Conservation (phyloP, 2,797 vertebrate genomes). For the Merluccius polli region DNA sequence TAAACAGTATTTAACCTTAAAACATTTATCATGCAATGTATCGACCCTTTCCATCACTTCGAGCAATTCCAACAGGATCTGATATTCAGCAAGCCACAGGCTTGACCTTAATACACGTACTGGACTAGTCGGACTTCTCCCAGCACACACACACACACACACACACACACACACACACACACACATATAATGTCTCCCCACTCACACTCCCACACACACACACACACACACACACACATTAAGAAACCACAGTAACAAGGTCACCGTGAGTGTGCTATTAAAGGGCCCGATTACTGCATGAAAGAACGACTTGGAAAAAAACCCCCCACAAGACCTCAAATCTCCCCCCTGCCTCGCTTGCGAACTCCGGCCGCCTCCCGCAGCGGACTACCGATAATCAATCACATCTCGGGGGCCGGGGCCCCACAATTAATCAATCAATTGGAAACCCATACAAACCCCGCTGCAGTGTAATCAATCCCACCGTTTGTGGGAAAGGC, state of each 20-base stretch:
- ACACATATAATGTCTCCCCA: constrained; percentile 46
- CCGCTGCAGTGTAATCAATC: constrained; percentile 58
- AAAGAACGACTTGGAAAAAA: no score
- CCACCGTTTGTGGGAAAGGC: constrained; percentile 40
- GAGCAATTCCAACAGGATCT: no score
- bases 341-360: constrained; percentile 22
- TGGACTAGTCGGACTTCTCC: no score
- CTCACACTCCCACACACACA: constrained; percentile 13
- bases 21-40: not conserved
- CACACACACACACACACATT: constrained; percentile 3
- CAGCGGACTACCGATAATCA: constrained; percentile 62
- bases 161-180: constrained; percentile 28
- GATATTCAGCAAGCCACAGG: no score
- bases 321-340: constrained; percentile 31
- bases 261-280: no score
- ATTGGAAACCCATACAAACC: constrained; percentile 66
- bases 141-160: no score
- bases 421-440: constrained; percentile 68
- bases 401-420: constrained; percentile 50
- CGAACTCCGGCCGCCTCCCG: constrained; percentile 33
- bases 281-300: constrained; percentile 6
- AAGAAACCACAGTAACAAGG: constrained; percentile 17
- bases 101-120: no score
- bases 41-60: no score
- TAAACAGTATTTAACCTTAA: not conserved